Conservation (phyloP, 2,888 invertebrate species). For the Drosophila aldrichi region DNA sequence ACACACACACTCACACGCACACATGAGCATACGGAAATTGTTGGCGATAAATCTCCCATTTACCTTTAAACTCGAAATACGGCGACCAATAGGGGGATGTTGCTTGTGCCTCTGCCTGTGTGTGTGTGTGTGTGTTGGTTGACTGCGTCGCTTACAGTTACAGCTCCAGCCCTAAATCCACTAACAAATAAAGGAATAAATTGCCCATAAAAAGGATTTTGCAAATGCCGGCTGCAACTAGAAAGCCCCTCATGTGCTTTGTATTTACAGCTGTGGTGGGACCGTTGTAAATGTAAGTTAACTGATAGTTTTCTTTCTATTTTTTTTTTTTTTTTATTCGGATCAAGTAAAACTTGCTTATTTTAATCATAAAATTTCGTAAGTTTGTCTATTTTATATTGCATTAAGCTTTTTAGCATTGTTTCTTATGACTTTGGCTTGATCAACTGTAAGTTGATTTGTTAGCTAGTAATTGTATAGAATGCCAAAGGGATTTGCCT, state of each 20-base stretch:
- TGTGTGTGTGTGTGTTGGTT: constrained; percentile 28
- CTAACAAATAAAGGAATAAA: constrained; percentile 81
- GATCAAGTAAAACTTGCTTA: constrained; percentile 17
- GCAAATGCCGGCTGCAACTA: constrained; percentile 73
- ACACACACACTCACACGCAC: constrained; percentile 21
- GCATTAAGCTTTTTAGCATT: constrained; percentile 3
- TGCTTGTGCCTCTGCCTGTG: constrained; percentile 1
- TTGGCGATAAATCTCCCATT: constrained; percentile 77
- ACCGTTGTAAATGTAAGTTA: constrained; percentile 32
- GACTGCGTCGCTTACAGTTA: constrained; percentile 51
- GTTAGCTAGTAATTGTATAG: neutral
- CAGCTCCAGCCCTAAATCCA: constrained; percentile 74
- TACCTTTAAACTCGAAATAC: constrained; percentile 81
- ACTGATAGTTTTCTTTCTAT: constrained; percentile 34
- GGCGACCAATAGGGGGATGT: constrained; percentile 51
- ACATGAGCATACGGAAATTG: constrained; percentile 52
- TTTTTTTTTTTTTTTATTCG: constrained; percentile 1
- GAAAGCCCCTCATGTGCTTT: constrained; percentile 50
- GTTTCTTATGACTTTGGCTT: neutral
- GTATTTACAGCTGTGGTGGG: constrained; percentile 55
- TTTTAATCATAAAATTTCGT: constrained; percentile 21
- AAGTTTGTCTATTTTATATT: constrained; percentile 10
- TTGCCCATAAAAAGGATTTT: constrained; percentile 82
- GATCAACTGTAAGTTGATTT: constrained; percentile 6
- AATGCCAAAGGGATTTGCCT: neutral